Base-by-base conservation (phyloP, 2,797 vertebrate genomes). In the Notoglanidium macrostoma region DNA sequence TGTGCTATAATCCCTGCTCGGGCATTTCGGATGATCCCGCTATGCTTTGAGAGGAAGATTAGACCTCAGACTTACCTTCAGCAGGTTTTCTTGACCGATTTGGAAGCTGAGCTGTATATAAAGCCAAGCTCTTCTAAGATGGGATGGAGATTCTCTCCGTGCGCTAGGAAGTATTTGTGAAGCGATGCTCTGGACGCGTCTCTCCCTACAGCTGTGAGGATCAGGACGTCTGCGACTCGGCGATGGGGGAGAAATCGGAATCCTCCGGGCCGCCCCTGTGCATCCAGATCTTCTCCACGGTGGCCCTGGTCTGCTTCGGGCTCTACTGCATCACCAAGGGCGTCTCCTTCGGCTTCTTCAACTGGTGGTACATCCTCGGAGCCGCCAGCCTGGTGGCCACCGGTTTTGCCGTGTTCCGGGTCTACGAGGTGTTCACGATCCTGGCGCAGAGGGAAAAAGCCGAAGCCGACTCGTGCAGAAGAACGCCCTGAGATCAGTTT, bases 351-450 rank as follows among this genome's bases (percentile, higher is more conserved):
- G 91, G 90, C 59, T 90, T 90, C 21, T 95, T 95, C 85, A 95
- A 90, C 90, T 95, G 94, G 95, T 95, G 95, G 95, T 93, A 93
- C 84, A 91, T 95, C 80, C 86, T 94, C 1, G 94, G 94, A 2
- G 90, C 87, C 0, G 92, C 92, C 61, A 93, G 92, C 86, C 87
- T 95, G n/a, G 65, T 93, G 14, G 92, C 92, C 11, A 91, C 93
- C 2, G 90, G 90, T 26, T 93, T 95, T 2, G 89, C 93, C 19
- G 90, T 90, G 10, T 94, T 95, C 78, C 90, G 92, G 0, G 90
- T 95, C 35, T 94, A 94, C 73, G 94, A 95, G 88, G 92, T 93
- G 83, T 94, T 93, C 63, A 55, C 87, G 21, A 35, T 88, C 72
- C 73, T 91, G 86, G 85, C 90, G 0, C 84, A 54, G 55, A 85